These are phyloP conservation scores for Monodelphis domestica DNA, from an alignment of 2,797 vertebrate genomes.

Conservation along the genomic window DNA sequence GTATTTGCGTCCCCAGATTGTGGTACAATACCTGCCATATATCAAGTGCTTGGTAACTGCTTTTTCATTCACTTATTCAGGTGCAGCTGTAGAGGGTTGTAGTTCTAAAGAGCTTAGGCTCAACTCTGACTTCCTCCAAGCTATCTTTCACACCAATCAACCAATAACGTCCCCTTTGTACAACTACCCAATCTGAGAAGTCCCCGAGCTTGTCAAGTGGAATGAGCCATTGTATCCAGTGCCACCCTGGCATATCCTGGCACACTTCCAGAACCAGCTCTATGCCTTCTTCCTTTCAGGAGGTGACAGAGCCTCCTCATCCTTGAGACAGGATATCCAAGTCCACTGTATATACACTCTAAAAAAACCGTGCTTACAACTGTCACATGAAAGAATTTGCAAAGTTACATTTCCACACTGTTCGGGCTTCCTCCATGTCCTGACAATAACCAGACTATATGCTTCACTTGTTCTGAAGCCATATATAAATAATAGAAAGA, in stretches of 20 bases:
- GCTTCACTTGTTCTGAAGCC: slow-evolving; percentile 78
- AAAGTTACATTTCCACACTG: slow-evolving; percentile 79
- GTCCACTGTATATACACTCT: slow-evolving; percentile 68
- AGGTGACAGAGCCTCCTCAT: slow-evolving; percentile 74
- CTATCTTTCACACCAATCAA: slow-evolving; percentile 45
- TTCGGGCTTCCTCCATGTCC: slow-evolving; percentile 76
- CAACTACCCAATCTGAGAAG: slow-evolving; percentile 43
- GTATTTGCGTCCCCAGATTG: background rate
- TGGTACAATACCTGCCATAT: background rate
- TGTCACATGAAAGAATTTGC: slow-evolving; percentile 81
- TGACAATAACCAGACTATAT: slow-evolving; percentile 80
- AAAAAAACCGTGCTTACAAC: slow-evolving; percentile 76
- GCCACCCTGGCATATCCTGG: slow-evolving; percentile 52
- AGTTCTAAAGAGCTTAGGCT: background rate
- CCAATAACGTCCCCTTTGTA: slow-evolving; percentile 27
- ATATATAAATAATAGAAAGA: slow-evolving; percentile 80
- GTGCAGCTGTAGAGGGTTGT: background rate
- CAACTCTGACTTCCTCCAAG: no score
- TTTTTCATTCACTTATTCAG: background rate
- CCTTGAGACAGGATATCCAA: slow-evolving; percentile 76
- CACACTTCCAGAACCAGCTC: slow-evolving; percentile 56
- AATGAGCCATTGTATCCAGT: slow-evolving; percentile 50
- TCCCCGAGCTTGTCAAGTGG: slow-evolving; percentile 38
- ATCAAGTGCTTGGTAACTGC: background rate
- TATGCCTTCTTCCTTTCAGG: slow-evolving; percentile 69